Evolutionary conservation across 1,140 invertebrate species (phyloP).

Genomic region (Chrysomallon squamiferum): DNA sequence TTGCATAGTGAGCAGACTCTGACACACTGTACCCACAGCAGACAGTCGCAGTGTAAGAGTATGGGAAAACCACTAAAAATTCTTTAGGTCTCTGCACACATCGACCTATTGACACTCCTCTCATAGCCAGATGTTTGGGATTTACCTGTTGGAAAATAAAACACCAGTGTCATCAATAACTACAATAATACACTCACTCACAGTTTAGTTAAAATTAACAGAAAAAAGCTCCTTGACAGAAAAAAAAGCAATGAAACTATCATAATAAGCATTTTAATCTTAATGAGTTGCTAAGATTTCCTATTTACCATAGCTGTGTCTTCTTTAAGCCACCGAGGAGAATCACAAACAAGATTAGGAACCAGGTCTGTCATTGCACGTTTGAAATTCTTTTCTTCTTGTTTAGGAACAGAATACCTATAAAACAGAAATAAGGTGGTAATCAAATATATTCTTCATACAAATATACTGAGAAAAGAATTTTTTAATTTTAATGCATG

Average conservation of each 20-base stretch:
- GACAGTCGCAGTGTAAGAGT: slow-evolving; percentile 87
- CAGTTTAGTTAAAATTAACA: no score
- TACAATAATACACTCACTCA: no score
- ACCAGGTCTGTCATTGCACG: slow-evolving; percentile 77
- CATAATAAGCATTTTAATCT: no score
- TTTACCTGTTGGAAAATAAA: slow-evolving; percentile 69
- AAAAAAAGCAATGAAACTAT: no score
- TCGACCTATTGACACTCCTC: slow-evolving; percentile 79
- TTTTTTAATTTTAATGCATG: no score
- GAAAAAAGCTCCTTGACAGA: no score
- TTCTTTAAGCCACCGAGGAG: slow-evolving; percentile 86
- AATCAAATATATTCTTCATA: no score
- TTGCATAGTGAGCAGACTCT: slow-evolving; percentile 92
- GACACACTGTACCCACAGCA: slow-evolving; percentile 89
- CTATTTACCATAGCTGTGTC: slow-evolving; percentile 92
- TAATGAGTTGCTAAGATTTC: no score
- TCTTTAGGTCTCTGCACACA: slow-evolving; percentile 87
- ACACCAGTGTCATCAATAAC: no score
- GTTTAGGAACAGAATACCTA: slow-evolving; percentile 84
- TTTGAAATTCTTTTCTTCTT: slow-evolving; percentile 77
- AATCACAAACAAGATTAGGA: slow-evolving; percentile 77
- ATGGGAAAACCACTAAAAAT: slow-evolving; percentile 89
- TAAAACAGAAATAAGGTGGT: neutral
- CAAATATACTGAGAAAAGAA: no score
- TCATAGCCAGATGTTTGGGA: slow-evolving; percentile 76